A percentile compares a stretch with the other conserved stretches of the same genome.
phyloP scores from a whole-genome alignment of 2,797 vertebrate genomes.

The Sebastes jordani region DNA sequence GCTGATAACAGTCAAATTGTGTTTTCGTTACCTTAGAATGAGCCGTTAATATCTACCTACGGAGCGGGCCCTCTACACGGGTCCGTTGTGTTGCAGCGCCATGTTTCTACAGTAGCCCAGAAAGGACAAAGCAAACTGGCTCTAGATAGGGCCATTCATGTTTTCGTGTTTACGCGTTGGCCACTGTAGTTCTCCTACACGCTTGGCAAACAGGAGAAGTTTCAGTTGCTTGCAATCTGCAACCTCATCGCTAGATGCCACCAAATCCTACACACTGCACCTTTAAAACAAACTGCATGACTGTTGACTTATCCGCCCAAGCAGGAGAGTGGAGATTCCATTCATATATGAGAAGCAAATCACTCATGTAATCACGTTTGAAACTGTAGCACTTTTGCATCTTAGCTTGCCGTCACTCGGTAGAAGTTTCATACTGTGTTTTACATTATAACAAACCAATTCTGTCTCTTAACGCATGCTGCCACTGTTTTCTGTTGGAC shows the following conservation, averaged over 20 bases:
- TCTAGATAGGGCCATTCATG: no score
- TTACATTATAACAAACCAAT: not conserved
- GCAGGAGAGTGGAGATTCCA: conserved; percentile 5
- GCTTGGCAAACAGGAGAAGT: not conserved
- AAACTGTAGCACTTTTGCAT: conserved; percentile 10
- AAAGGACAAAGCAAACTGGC: no score
- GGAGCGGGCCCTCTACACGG: no score
- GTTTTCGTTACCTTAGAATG: no score
- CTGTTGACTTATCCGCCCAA: conserved; percentile 10
- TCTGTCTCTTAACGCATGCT: conserved; percentile 61
- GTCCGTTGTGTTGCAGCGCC: no score
- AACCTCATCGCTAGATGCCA: not conserved
- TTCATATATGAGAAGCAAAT: not conserved
- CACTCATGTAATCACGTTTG: conserved; percentile 6
- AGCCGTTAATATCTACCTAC: no score
- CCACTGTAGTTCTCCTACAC: no score
- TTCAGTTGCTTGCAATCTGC: not conserved
- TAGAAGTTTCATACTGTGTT: conserved; percentile 21
- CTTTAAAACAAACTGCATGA: conserved; percentile 47
- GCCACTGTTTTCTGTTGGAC: conserved; percentile 72
- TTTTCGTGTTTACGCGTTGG: no score
- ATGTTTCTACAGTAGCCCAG: no score
- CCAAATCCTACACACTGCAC: not conserved
- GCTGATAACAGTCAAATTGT: no score
- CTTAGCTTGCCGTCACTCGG: conserved; percentile 2